phyloP scores from a whole-genome alignment of 2,797 vertebrate genomes.

The Hippoglossus hippoglossus region DNA sequence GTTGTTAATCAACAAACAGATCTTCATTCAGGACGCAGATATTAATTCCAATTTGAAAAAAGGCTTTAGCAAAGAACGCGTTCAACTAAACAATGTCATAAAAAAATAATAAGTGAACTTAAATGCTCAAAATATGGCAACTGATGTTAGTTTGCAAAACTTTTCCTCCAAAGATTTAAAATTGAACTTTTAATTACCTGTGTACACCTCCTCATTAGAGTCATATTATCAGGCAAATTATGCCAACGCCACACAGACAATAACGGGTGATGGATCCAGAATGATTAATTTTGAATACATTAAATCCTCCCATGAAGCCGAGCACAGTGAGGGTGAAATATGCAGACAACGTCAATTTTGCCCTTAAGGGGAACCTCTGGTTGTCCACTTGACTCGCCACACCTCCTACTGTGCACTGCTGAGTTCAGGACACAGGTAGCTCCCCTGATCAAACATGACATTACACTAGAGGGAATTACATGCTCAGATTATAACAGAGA shows the following conservation, averaged over 20 bases:
- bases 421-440: slow-evolving; percentile 85
- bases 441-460: slow-evolving; percentile 88
- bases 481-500: slow-evolving; percentile 84
- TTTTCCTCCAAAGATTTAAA: slow-evolving; percentile 9
- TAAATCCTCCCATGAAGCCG: slow-evolving; percentile 49
- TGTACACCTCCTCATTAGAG: not conserved
- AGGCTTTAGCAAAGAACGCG: slow-evolving; percentile 10
- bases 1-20: slow-evolving; percentile 60
- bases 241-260: slow-evolving; percentile 4
- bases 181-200: slow-evolving; percentile 27
- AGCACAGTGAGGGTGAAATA: slow-evolving; percentile 65
- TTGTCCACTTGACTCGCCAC: slow-evolving; percentile 79
- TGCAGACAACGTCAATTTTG: slow-evolving; percentile 82
- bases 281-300: slow-evolving; percentile 36
- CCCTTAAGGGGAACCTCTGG: slow-evolving; percentile 84
- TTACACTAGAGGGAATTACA: slow-evolving; percentile 85
- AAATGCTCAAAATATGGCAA: slow-evolving; percentile 14
- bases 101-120: not conserved
- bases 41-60: slow-evolving; percentile 57
- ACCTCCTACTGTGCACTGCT: slow-evolving; percentile 82
- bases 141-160: slow-evolving; percentile 23
- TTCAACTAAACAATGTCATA: not conserved
- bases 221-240: slow-evolving; percentile 6
- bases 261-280: slow-evolving; percentile 4
- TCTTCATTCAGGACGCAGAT: slow-evolving; percentile 60